phyloP scores from a whole-genome alignment of 2,797 vertebrate genomes.

The Thripadectes ignobilis region DNA sequence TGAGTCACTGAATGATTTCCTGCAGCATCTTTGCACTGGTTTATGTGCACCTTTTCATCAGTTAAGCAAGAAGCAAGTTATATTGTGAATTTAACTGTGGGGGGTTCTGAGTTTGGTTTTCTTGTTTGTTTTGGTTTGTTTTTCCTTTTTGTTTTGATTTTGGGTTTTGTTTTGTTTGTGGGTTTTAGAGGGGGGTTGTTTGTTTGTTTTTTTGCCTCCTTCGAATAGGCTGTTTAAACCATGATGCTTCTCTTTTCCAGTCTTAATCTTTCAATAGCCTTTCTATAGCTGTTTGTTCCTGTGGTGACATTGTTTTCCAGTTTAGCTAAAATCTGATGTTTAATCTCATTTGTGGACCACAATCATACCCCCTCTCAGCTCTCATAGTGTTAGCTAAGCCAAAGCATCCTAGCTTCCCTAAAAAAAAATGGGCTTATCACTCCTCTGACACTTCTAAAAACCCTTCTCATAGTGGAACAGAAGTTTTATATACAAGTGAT shows the following conservation, averaged over 20 bases:
- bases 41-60: neutral
- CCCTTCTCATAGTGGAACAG: neutral
- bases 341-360: neutral
- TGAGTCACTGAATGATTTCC: neutral
- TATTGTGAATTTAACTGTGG: neutral
- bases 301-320: neutral
- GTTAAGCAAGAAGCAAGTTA: neutral
- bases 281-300: neutral
- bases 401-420: neutral
- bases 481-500: neutral
- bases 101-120: neutral
- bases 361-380: neutral
- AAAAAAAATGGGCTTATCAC: neutral
- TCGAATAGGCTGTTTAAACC: neutral
- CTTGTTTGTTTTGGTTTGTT: too few relatives aligned
- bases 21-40: neutral
- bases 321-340: neutral
- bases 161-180: too few relatives aligned
- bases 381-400: neutral
- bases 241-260: neutral
- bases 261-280: neutral
- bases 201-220: accelerated
- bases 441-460: neutral
- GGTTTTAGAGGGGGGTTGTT: too few relatives aligned
- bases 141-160: too few relatives aligned